Base-by-base conservation (phyloP, 92 coral and sea anemone genomes). In the Epizoanthus stellaris region DNA sequence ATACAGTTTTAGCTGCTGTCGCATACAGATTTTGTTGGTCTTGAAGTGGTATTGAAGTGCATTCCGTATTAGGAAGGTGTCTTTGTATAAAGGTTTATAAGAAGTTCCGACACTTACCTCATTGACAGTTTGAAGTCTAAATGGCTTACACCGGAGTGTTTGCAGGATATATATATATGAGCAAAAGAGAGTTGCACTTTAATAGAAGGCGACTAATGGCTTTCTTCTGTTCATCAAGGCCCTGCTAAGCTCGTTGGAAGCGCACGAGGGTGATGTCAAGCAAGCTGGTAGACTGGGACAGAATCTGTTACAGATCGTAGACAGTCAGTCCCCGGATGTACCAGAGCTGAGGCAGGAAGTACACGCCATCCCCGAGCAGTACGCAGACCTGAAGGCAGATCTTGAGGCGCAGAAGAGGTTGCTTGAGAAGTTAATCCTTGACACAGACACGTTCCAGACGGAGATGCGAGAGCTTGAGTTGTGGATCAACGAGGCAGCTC, bases 401-500 rank as follows among this genome's bases (percentile, higher is more conserved):
- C 92, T 94, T 20, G 89, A 87, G 61, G 95, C 92, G 67, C 98
- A 92, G 82, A 90, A 92, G 81, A 74, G 67, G 34, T 85, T 85
- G 62, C 92, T 94, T 54, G 88, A 94, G 82, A 87, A 81, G 85
- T 88, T 90, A 21, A 75, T 90, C 61, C 89, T 64, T 20, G 73
- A 91, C 68, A 73, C 89, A 40, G 58, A 86, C 21, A 45, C 85
- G 23, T 92, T 94, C 77, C 83, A 94, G 52, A 77, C 75, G 6
- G 90, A 89, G 83, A 92, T 94, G 73, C 85, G 84, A 53, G 94
- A 94, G 49, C 88, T 94, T 15, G 93, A 90, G 74, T 82, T 90
- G 77, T 94, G 98, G 98, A 91, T 94, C 40, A 92, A 83, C 68
- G 95, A 92, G 87, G 93, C 93, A 30, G 76, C 93, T 9, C 92